These are phyloP conservation scores for Torymus auratus DNA, from an alignment of 2,888 invertebrate species.

Conservation along the genomic window DNA sequence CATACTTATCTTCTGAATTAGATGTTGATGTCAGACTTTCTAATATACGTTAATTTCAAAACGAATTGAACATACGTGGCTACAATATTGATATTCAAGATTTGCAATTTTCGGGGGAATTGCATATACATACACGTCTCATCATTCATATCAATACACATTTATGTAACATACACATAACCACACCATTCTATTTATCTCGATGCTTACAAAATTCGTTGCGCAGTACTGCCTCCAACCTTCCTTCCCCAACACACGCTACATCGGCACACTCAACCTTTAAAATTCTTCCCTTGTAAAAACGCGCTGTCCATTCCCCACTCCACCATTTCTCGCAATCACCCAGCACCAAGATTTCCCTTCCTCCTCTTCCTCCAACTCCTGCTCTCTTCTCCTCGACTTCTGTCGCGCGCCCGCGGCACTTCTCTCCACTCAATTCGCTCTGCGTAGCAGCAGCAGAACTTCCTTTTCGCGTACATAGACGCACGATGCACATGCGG, in stretches of 20 bases:
- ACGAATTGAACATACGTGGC: slow-evolving; percentile 80
- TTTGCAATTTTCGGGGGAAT: no score
- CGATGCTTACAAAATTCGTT: no score
- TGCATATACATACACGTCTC: no score
- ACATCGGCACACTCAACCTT: neutral
- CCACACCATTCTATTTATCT: no score
- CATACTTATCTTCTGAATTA: slow-evolving; percentile 83
- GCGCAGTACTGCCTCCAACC: no score
- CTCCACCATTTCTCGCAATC: slow-evolving; percentile 10
- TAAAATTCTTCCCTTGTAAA: no score
- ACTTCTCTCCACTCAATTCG: slow-evolving; percentile 14
- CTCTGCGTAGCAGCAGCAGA: neutral
- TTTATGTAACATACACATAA: no score
- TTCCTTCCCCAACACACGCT: neutral
- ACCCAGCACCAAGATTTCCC: slow-evolving; percentile 1
- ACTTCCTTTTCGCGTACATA: neutral
- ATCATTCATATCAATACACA: no score
- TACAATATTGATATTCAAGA: slow-evolving; percentile 79
- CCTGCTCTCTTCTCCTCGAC: neutral
- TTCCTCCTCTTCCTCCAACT: neutral
- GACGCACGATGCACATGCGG: neutral
- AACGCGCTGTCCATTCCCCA: no score
- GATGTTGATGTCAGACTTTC: slow-evolving; percentile 81
- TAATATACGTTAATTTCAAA: slow-evolving; percentile 77
- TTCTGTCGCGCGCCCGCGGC: neutral